Evolutionary conservation across 2,797 vertebrate genomes (phyloP).

Genomic region (Sitta carolinensis): DNA sequence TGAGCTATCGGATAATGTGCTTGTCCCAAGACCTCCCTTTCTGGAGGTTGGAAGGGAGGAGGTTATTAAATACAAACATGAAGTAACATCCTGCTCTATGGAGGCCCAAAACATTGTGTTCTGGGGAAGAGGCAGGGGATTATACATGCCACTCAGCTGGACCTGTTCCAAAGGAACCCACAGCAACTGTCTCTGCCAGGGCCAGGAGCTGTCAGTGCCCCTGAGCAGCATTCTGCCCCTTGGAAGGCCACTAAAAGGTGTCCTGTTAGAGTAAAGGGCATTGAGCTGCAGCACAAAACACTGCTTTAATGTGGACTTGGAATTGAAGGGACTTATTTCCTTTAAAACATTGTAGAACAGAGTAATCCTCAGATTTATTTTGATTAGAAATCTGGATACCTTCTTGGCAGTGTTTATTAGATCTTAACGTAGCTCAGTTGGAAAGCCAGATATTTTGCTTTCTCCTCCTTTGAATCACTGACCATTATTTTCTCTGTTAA

Average conservation of each 20-base stretch:
- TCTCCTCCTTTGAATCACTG: slow-evolving; percentile 50
- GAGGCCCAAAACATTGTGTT: neutral
- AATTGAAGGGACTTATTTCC: neutral
- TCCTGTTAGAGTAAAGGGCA: neutral
- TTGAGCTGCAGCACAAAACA: neutral
- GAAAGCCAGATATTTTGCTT: slow-evolving; percentile 54
- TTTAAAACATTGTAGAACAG: slow-evolving; percentile 22
- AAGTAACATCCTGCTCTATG: slow-evolving; percentile 18
- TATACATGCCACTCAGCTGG: neutral
- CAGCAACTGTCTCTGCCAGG: neutral
- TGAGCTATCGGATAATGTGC: slow-evolving; percentile 10
- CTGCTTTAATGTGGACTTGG: neutral
- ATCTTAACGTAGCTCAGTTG: slow-evolving; percentile 6
- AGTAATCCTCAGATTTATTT: slow-evolving; percentile 65
- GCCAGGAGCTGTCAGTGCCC: neutral
- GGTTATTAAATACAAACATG: slow-evolving; percentile 30
- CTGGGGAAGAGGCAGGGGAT: neutral
- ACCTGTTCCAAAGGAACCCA: neutral
- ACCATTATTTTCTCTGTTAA: slow-evolving; percentile 50
- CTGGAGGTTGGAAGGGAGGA: neutral
- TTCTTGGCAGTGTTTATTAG: slow-evolving; percentile 68
- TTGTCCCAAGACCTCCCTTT: slow-evolving; percentile 36
- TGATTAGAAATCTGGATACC: slow-evolving; percentile 64
- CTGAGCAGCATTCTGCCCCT: neutral
- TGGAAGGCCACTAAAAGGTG: neutral